These are phyloP conservation scores for Drosophila murphyi DNA, from an alignment of 1,140 invertebrate species.

Conservation along the genomic window DNA sequence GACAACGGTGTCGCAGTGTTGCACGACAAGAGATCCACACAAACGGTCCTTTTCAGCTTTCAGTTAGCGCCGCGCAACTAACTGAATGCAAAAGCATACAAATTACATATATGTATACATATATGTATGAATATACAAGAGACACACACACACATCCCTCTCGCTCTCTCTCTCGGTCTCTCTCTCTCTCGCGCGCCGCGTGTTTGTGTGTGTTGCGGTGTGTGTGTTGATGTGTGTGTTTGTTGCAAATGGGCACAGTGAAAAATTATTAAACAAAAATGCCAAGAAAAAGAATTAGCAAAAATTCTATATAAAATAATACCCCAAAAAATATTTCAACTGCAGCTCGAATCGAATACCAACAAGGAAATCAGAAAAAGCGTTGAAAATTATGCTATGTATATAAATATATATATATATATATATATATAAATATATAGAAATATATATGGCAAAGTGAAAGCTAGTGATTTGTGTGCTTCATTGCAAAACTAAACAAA, in stretches of 20 bases:
- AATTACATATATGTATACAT: no score
- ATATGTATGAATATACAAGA: no score
- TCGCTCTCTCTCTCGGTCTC: constrained; percentile 4
- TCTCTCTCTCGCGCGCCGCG: constrained; percentile 27
- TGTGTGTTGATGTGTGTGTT: constrained; percentile 37
- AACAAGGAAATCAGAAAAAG: no score
- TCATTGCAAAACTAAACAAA: constrained; percentile 19
- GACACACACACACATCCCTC: background rate
- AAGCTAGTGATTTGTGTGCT: constrained; percentile 11
- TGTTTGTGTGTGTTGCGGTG: constrained; percentile 25
- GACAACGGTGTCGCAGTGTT: constrained; percentile 63
- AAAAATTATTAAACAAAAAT: constrained; percentile 72
- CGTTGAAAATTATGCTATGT: no score
- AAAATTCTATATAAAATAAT: constrained; percentile 28
- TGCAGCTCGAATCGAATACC: background rate
- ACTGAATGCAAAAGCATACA: background rate
- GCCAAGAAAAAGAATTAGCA: constrained; percentile 16
- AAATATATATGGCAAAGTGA: constrained; percentile 7
- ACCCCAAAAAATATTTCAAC: constrained; percentile 3
- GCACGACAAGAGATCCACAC: background rate
- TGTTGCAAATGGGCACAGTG: constrained; percentile 65
- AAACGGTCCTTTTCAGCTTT: background rate
- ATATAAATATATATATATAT: no score
- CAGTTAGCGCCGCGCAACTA: constrained; percentile 12
- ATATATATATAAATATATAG: background rate